Evolutionary conservation across 2,113 vertebrate species (phyloP), one percentile per base, ranked within the genome.

Genomic region (Edolisoma coerulescens): DNA sequence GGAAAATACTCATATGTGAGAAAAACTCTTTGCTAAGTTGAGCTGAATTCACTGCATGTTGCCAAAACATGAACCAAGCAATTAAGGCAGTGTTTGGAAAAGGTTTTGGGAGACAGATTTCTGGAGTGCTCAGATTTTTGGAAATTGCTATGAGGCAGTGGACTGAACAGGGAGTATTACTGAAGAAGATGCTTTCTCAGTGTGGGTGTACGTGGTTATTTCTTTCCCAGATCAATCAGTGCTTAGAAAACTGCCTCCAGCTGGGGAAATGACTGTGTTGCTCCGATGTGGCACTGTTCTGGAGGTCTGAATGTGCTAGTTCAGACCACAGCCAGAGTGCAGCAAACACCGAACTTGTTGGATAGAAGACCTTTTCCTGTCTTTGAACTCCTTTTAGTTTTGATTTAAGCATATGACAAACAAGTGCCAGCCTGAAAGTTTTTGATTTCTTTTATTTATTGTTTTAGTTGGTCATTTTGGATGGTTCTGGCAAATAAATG

Each of bases 281-380:
- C 11, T 92, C 21, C 57, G 71, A 26, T 6, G 21, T 16, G 20
- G 6, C 27, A 60, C 35, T 47, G 3, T 54, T 81, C 26, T 75
- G n/a, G 50, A 81, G 84, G 24, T 15, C 41, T 52, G 56, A 79
- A 71, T 44, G 4, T 37, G 6, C 15, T 74, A 7, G 16, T 81
- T 91, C 32, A 45, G 45, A n/a, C 39, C 33, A 35, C 0, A 7
- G 11, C 26, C n/a, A 65, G 27, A 64, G 9, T 18, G 6, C 19
- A 45, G 37, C 14, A 50, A 67, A 65, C 13, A 37, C 11, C 3
- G 7, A 65, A 3, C 17, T 91, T 1, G 0, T 19, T 61, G 10
- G 14, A 15, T 77, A 19, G 22, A 57, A 39, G 21, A 32, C 4
- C 15, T 8, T 86, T 85, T 6, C 32, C 3, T 12, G n/a, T 13